A percentile compares a stretch with the other conserved stretches of the same genome.
Evolutionary conservation across 1,140 invertebrate species (phyloP).

Genomic region (Subanguina moxae): DNA sequence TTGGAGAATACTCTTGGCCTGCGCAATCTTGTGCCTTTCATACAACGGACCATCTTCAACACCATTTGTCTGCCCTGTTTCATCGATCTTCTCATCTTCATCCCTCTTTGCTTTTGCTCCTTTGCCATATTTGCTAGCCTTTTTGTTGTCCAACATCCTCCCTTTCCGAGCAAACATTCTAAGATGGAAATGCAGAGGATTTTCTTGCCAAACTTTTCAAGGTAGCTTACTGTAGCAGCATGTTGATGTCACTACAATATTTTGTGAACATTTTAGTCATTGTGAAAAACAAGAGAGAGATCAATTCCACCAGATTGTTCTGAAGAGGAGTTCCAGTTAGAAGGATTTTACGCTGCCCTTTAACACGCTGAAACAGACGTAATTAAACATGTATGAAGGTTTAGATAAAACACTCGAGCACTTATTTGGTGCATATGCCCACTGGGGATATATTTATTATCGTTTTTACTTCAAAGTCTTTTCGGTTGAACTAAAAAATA

Average conservation of each 20-base stretch:
- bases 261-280: slow-evolving; percentile 82
- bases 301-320: slow-evolving; percentile 74
- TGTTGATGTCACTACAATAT: slow-evolving; percentile 80
- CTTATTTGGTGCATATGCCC: no score
- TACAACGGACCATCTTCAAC: slow-evolving; percentile 54
- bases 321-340: slow-evolving; percentile 69
- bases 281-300: slow-evolving; percentile 88
- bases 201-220: no score
- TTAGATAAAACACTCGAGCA: no score
- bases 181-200: no score
- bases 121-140: not conserved
- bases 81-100: not conserved
- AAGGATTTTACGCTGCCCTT: slow-evolving; percentile 58
- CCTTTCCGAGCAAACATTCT: slow-evolving; percentile 53
- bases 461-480: no score
- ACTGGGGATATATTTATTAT: no score
- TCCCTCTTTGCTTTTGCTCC: slow-evolving; percentile 1
- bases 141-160: slow-evolving; percentile 18
- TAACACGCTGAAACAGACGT: slow-evolving; percentile 72
- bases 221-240: slow-evolving; percentile 67
- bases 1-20: slow-evolving; percentile 90
- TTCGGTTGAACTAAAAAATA: no score
- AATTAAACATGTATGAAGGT: no score
- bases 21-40: slow-evolving; percentile 62
- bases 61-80: slow-evolving; percentile 31